These are phyloP conservation scores for Eristalis intricaria DNA, from an alignment of 2,888 invertebrate species.

Conservation along the genomic window DNA sequence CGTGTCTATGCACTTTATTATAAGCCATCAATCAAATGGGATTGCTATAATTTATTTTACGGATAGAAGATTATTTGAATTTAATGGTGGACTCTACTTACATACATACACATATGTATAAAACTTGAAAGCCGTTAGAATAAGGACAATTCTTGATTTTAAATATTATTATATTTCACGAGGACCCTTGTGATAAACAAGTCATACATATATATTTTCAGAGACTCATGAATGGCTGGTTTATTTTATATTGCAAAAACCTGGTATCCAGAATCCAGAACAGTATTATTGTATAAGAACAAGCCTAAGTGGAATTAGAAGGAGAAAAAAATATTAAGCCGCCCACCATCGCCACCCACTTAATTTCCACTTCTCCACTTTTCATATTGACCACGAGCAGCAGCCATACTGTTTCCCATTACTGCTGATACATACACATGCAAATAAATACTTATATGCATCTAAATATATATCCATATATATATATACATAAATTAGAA, in stretches of 20 bases:
- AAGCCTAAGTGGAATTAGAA: conserved; percentile 20
- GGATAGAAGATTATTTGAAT: not conserved
- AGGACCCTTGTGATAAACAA: not conserved
- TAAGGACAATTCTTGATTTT: not conserved
- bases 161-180: not conserved
- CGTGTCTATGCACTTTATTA: conserved; percentile 17
- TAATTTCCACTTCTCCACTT: conserved; percentile 67
- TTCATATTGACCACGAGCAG: conserved; percentile 70
- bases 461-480: conserved; percentile 8
- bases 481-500: conserved; percentile 15
- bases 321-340: conserved; percentile 48
- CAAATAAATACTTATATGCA: conserved; percentile 28
- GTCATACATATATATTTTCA: not conserved
- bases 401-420: conserved; percentile 72
- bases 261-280: not conserved
- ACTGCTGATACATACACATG: conserved; percentile 57
- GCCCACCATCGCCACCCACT: conserved; percentile 58
- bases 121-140: not conserved
- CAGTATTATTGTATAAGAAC: conserved; percentile 7
- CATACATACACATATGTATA: not conserved
- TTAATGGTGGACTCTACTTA: not conserved
- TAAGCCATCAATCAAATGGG: conserved; percentile 45
- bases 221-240: not conserved
- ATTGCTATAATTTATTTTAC: not conserved
- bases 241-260: not conserved